These are phyloP conservation scores for Styela plicata DNA, from an alignment of 23 tunicate species.

Conservation along the genomic window DNA sequence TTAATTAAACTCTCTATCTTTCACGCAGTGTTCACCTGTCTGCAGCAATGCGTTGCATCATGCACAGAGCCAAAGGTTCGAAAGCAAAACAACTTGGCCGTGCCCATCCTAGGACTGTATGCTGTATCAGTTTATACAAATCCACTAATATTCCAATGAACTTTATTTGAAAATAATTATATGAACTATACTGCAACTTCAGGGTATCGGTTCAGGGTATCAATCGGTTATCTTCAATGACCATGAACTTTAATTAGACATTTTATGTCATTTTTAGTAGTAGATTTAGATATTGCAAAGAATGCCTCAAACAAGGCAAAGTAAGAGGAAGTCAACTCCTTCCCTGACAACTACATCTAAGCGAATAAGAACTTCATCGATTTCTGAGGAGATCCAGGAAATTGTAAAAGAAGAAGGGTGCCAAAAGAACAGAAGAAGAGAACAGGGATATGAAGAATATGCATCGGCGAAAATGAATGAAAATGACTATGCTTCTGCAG, in stretches of 20 bases:
- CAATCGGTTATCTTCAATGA: too few species aligned
- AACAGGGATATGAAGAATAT: slow-evolving; percentile 7
- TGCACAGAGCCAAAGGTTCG: neutral
- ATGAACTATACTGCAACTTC: neutral
- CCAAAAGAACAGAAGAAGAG: neutral
- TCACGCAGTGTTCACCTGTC: neutral
- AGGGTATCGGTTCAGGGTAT: too few species aligned
- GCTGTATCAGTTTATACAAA: neutral
- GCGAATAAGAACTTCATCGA: neutral
- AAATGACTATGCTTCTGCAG: neutral
- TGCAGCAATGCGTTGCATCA: neutral
- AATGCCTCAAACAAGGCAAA: slow-evolving; percentile 24
- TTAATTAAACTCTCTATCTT: neutral
- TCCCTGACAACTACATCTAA: neutral
- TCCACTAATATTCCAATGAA: neutral
- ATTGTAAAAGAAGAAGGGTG: slow-evolving; percentile 7
- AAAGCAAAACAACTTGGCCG: neutral
- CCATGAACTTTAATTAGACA: neutral
- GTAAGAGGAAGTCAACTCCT: neutral
- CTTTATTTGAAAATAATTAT: neutral
- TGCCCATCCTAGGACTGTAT: neutral
- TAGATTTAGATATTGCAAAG: neutral
- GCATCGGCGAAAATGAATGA: neutral
- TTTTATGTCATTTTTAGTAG: neutral
- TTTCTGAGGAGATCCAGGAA: slow-evolving; percentile 7